Base-by-base conservation (phyloP, 2,797 vertebrate species). In the Enteromius paludinosus region DNA sequence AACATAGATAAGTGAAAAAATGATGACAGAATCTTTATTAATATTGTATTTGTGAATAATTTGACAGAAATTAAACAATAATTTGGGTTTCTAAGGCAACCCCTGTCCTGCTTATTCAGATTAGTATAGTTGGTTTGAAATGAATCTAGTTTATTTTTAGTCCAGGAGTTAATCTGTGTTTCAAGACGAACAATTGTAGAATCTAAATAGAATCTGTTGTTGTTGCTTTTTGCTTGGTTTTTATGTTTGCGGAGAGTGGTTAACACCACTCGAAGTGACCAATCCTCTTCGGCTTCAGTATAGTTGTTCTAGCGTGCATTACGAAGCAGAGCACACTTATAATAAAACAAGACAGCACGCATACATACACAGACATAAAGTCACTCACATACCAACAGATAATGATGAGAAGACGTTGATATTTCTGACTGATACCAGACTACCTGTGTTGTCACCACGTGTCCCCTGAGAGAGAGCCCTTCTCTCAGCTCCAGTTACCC, bases 401-500 rank as follows among this genome's bases (percentile, higher is more conserved):
- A 69, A 66, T 47, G 69, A 52, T 64, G 43, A 14, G 65, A 68
- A 52, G 28, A 78, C 43, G 73, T 85, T 71, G 64, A 71, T 61
- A 38, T 82, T 85, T 80, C 71, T 84, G 83, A 87, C 73, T 72
- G 83, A 86, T 84, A 81, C 83, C 81, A 82, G 84, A 83, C 82
- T 83, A 86, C 84, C 80, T 83, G 83, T 81, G 82, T 81, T 88
- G 75, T 77, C 74, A 65, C 81, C 69, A 59, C 56, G n/a, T 80
- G 64, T 83, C 79, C 47, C 52, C 14, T 87, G 54, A 23, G 77
- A 80, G 86, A 79, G 79, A 75, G 75, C 56, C 81, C 84, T 82
- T 82, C 90, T 89, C 88, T 90, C 88, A 86, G 71, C 88, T 82
- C 86, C 41, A 78, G 71, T 85, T 91, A 89, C 90, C 90, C 90